phyloP scores from a whole-genome alignment of 2,113 vertebrate genomes.

The Heteronetta atricapilla region DNA sequence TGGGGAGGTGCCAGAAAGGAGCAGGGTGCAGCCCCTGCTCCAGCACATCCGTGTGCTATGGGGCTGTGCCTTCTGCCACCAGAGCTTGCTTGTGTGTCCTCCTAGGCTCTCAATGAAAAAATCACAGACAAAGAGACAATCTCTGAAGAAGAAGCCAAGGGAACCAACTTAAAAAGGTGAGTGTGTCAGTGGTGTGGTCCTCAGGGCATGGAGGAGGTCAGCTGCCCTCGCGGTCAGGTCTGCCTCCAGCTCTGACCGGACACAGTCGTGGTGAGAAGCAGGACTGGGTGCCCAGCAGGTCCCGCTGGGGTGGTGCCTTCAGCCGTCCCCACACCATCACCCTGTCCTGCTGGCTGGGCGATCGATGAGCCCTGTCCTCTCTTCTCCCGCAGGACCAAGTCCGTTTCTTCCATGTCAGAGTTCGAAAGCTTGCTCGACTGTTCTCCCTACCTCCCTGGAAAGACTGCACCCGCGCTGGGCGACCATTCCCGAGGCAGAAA shows the following conservation, averaged over 20 bases:
- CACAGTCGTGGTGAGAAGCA: background rate
- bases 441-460: constrained; percentile 81
- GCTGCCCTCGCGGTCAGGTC: rapidly evolving
- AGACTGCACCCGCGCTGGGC: constrained; percentile 31
- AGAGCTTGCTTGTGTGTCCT: constrained; percentile 18
- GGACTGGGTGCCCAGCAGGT: background rate
- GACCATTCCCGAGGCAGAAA: constrained; percentile 73
- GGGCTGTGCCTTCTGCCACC: background rate
- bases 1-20: background rate
- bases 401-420: constrained; percentile 83
- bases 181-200: background rate
- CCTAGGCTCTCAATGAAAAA: constrained; percentile 79
- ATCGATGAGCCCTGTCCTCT: background rate
- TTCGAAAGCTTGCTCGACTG: constrained; percentile 85
- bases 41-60: background rate
- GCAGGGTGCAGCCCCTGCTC: background rate
- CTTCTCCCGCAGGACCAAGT: constrained; percentile 83
- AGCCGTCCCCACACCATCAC: rapidly evolving
- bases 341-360: too few species aligned
- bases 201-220: rapidly evolving
- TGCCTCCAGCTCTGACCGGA: background rate
- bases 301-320: background rate
- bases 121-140: constrained; percentile 82
- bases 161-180: constrained; percentile 87
- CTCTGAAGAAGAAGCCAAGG: constrained; percentile 80